A percentile compares a stretch with the other conserved stretches of the same genome.
Conservation (phyloP, 2,113 vertebrate species). For the Eulacestoma nigropectus region DNA sequence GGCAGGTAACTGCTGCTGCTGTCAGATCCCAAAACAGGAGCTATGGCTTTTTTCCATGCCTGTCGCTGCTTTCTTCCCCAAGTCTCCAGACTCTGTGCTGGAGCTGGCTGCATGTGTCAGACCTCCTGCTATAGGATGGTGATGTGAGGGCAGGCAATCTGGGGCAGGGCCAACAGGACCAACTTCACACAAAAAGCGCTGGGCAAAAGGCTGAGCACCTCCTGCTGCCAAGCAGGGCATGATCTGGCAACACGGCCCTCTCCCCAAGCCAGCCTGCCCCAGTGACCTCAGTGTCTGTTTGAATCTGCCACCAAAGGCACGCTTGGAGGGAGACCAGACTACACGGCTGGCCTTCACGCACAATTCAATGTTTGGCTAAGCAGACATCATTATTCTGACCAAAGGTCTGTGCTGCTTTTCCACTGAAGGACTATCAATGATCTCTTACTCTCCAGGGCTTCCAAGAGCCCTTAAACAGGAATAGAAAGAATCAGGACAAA, state of each 20-base stretch:
- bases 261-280: background rate
- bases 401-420: background rate
- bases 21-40: background rate
- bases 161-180: background rate
- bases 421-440: background rate
- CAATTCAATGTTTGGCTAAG: background rate
- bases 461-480: rapidly evolving
- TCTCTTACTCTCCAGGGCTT: background rate
- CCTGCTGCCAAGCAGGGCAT: rapidly evolving
- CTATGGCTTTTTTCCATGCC: background rate
- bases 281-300: rapidly evolving
- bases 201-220: background rate
- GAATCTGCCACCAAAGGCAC: background rate
- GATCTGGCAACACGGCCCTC: rapidly evolving
- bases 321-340: background rate
- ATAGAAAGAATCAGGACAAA: background rate
- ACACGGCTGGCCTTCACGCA: background rate
- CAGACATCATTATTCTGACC: background rate
- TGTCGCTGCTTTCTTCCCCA: background rate
- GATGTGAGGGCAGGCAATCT: background rate
- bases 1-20: background rate
- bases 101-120: background rate
- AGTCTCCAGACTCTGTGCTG: rapidly evolving
- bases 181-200: background rate
- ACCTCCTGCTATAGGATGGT: background rate